These are phyloP conservation scores for Panulirus ornatus DNA, from an alignment of 1,140 invertebrate species.

Conservation along the genomic window DNA sequence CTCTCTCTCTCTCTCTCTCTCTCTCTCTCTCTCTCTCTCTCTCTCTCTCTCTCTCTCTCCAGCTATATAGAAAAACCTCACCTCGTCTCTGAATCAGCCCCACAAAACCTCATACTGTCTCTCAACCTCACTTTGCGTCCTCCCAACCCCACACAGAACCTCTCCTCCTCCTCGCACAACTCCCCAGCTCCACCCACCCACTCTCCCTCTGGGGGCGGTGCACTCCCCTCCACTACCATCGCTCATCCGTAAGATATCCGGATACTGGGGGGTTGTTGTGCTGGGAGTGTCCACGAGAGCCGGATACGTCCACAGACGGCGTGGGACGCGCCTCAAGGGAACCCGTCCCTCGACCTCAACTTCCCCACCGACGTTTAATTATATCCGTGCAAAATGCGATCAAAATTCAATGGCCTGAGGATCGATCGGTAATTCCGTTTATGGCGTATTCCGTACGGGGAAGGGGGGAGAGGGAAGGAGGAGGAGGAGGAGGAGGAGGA, in stretches of 20 bases:
- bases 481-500: neutral
- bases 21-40: neutral
- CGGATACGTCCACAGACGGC: neutral
- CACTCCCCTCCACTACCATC: too few species aligned
- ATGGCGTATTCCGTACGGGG: constrained; percentile 20
- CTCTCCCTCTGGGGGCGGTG: too few species aligned
- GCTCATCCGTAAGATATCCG: too few species aligned
- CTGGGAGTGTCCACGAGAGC: too few species aligned
- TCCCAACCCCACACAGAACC: too few species aligned
- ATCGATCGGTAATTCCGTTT: constrained; percentile 56
- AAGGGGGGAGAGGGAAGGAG: neutral
- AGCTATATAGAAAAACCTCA: too few species aligned
- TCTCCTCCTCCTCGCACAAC: too few species aligned
- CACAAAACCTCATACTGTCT: too few species aligned
- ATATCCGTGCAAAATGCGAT: constrained; percentile 58
- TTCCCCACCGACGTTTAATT: constrained; percentile 44
- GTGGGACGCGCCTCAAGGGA: neutral
- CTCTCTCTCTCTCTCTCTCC: neutral
- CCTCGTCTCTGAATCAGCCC: too few species aligned
- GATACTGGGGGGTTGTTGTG: too few species aligned
- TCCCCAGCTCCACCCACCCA: too few species aligned
- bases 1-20: neutral
- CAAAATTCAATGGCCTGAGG: constrained; percentile 57
- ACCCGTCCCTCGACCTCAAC: constrained; percentile 11
- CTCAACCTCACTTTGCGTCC: too few species aligned